These are phyloP conservation scores for Phrynocephalus versicolor DNA, from an alignment of 2,113 vertebrate species.

Conservation along the genomic window DNA sequence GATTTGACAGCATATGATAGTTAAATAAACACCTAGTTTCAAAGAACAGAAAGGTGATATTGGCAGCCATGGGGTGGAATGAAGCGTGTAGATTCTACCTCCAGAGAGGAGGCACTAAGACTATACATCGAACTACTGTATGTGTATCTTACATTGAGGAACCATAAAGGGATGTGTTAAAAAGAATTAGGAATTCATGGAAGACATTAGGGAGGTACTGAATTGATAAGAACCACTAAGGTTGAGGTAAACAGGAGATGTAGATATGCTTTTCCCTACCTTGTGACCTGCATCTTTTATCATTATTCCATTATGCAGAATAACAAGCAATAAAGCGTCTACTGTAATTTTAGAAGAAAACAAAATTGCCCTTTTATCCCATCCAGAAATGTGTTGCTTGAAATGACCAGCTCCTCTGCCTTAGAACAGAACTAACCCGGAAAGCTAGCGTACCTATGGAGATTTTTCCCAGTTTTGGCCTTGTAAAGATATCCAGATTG, in stretches of 20 bases:
- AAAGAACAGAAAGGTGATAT: too few relatives aligned
- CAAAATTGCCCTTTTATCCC: neutral
- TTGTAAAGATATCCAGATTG: neutral
- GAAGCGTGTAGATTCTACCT: neutral
- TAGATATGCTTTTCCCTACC: neutral
- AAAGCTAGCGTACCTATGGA: neutral
- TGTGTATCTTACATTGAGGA: neutral
- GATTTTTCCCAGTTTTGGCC: neutral
- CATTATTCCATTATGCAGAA: neutral
- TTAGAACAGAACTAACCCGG: neutral
- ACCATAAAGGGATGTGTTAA: neutral
- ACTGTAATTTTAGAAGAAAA: too few relatives aligned
- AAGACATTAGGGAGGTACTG: neutral
- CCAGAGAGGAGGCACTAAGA: neutral
- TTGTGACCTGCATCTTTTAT: neutral
- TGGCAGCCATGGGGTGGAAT: neutral
- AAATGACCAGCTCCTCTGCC: neutral
- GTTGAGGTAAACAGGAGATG: neutral
- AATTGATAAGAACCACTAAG: neutral
- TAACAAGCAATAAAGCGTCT: too few relatives aligned
- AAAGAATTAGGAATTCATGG: neutral
- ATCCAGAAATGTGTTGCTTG: neutral
- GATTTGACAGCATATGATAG: too few relatives aligned
- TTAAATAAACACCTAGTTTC: too few relatives aligned
- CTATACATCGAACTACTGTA: neutral